phyloP scores from a whole-genome alignment of 2,113 vertebrate genomes.

The Grallaria varia region DNA sequence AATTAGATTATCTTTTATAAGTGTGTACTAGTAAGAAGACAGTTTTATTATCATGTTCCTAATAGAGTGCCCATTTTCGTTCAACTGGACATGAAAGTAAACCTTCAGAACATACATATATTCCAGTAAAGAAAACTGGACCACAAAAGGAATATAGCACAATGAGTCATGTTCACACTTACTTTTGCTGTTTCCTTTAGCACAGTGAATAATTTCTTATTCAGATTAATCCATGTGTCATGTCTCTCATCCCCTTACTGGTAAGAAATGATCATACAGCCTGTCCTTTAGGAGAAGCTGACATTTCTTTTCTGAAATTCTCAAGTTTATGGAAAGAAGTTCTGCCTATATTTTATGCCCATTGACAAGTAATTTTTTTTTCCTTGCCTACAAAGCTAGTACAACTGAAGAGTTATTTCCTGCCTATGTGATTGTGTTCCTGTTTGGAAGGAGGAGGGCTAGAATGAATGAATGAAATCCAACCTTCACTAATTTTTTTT shows the following conservation, averaged over 20 bases:
- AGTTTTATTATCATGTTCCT: background rate
- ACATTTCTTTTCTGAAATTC: background rate
- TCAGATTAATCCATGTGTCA: background rate
- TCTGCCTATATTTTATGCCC: background rate
- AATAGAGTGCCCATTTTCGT: background rate
- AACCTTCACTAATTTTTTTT: background rate
- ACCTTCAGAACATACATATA: background rate
- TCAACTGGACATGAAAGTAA: background rate
- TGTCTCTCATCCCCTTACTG: background rate
- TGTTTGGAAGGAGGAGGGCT: background rate
- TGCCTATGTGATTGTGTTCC: background rate
- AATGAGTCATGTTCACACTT: rapidly evolving
- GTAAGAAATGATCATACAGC: background rate
- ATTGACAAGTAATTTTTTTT: background rate
- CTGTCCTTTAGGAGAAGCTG: background rate
- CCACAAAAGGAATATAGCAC: background rate
- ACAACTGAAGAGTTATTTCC: background rate
- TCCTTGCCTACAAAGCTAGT: background rate
- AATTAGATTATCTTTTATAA: background rate
- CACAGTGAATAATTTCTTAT: background rate
- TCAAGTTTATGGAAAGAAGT: background rate
- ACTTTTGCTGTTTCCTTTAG: background rate
- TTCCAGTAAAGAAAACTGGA: background rate
- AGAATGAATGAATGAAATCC: background rate
- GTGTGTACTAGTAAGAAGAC: background rate